phyloP scores from a whole-genome alignment of 1,140 invertebrate species.

The Drosophila asahinai region DNA sequence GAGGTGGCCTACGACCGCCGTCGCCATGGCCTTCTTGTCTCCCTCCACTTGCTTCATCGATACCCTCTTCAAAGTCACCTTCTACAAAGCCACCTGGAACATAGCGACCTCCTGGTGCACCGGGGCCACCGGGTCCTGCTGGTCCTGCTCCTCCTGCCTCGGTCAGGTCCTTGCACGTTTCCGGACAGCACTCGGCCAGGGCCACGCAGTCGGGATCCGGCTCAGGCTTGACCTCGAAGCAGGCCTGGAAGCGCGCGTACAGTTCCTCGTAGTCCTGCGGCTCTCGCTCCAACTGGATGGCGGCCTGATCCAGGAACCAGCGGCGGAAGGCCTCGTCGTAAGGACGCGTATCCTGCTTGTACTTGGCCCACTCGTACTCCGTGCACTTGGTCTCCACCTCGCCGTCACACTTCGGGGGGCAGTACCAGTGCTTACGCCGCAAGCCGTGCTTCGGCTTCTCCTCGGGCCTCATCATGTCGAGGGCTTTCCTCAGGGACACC shows the following conservation, averaged over 20 bases:
- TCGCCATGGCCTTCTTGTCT: too few relatives aligned
- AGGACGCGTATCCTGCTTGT: slow-evolving; percentile 26
- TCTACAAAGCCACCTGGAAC: background rate
- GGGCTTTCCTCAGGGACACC: background rate
- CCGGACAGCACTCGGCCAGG: slow-evolving; percentile 43
- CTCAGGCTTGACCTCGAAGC: slow-evolving; percentile 29
- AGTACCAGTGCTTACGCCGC: slow-evolving; percentile 20
- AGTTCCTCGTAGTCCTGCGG: slow-evolving; percentile 58
- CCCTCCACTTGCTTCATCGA: background rate
- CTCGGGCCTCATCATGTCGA: slow-evolving; percentile 1
- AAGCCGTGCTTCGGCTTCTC: slow-evolving; percentile 3
- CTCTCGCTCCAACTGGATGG: background rate
- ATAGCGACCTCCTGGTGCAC: background rate
- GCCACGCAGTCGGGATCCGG: slow-evolving; percentile 1
- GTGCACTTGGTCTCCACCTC: slow-evolving; percentile 42
- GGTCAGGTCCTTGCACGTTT: background rate
- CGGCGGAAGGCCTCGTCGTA: slow-evolving; percentile 30
- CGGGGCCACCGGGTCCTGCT: background rate
- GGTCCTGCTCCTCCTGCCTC: background rate
- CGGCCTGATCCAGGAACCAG: slow-evolving; percentile 3
- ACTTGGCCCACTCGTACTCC: slow-evolving; percentile 53
- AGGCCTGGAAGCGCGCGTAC: slow-evolving; percentile 36
- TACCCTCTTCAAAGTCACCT: background rate
- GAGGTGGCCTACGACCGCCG: too few relatives aligned
- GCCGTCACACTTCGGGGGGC: slow-evolving; percentile 7